Evolutionary conservation across 2,797 vertebrate genomes (phyloP).

Genomic region (Lacerta bilineata): DNA sequence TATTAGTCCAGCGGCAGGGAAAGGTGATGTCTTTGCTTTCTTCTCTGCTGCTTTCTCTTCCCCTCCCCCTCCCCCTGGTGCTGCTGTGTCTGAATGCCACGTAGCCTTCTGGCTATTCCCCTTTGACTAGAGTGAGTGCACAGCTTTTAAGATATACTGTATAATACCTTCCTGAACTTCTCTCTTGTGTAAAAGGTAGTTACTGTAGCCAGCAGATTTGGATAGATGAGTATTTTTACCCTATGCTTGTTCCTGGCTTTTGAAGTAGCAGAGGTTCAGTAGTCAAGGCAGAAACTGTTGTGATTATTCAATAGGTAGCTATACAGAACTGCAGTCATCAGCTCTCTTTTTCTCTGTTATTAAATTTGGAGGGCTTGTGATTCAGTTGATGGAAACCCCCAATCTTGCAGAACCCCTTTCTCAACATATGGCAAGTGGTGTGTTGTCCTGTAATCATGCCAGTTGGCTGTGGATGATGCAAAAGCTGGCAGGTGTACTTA

Average conservation of each 20-base stretch:
- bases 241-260: slow-evolving; percentile 16
- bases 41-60: neutral
- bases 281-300: neutral
- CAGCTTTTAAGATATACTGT: slow-evolving; percentile 53
- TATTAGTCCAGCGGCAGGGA: slow-evolving; percentile 14
- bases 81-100: slow-evolving; percentile 77
- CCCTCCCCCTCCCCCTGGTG: slow-evolving; percentile 51
- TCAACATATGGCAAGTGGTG: neutral
- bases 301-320: rapidly evolving
- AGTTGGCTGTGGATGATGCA: neutral
- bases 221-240: slow-evolving; percentile 10
- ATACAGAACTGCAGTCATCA: neutral
- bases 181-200: slow-evolving; percentile 57
- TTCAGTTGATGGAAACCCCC: neutral
- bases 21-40: slow-evolving; percentile 30
- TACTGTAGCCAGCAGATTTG: slow-evolving; percentile 24
- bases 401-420: neutral
- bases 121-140: slow-evolving; percentile 64
- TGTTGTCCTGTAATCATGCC: slow-evolving; percentile 17
- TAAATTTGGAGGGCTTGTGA: rapidly evolving
- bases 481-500: slow-evolving; percentile 68
- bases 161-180: slow-evolving; percentile 61
- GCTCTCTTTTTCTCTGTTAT: neutral
- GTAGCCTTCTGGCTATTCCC: slow-evolving; percentile 75
- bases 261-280: slow-evolving; percentile 12